Base-by-base conservation (phyloP, 2,888 invertebrate species). In the Oxyteleia sp. region DNA sequence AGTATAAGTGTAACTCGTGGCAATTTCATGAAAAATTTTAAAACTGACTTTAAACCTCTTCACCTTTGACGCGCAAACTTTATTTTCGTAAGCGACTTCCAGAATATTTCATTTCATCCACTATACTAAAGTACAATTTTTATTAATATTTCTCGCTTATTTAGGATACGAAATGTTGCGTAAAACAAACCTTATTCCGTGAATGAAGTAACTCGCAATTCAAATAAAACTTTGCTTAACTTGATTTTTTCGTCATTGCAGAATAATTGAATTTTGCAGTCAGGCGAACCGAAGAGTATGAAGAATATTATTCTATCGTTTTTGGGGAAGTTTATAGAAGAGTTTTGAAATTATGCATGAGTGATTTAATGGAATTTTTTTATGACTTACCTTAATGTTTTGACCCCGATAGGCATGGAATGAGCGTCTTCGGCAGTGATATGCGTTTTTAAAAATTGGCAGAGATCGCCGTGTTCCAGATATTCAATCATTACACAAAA, bases 401-500 rank as follows among this genome's bases (percentile, higher is more conserved):
- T 95, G 64, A 95, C 94, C 75, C 95, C 94, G 79, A 94, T 94
- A 45, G 95, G 95, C 92, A 94, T 93, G 82, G 94, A 95, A 59
- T 94, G 94, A 43, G 94, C 94, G 82, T 95, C 95, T 89, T 96
- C 96, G 35, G 95, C 95, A 29, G 95, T 94, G 63, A 95, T 94
- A 88, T 96, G 95, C 11, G 96, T 95, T 88, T 97, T 95, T 47
- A 98, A 94, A 93, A 96, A 97, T 90, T 97, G 96, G 93, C 97
- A 96, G 83, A 98, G 94, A 93, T 98, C 98, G 0, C 97, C 97
- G 85, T 96, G 95, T 85, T 96, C 96, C 92, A 97, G 94, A 94
- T 97, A 98, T 93, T 98, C 98, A 90, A 97, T 95, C 5, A 98
- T 96, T 79, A 97, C 96, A 88, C 97, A 96, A 53, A 96, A 94